Base-by-base conservation (phyloP, 64 coral and sea anemone genomes). In the Montipora capricornis region DNA sequence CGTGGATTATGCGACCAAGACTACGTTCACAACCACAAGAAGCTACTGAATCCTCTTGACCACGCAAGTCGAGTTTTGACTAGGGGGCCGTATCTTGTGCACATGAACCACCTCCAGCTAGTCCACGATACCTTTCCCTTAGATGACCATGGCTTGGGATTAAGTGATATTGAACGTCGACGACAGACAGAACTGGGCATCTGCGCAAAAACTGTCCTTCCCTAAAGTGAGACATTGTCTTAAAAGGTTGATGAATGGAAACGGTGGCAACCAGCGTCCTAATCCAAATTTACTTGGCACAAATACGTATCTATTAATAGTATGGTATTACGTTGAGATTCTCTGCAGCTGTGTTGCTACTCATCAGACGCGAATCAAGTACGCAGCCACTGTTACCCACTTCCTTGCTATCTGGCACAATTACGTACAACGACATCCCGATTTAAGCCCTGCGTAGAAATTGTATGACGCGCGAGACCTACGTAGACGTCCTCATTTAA, bases 401-500 rank as follows among this genome's bases (percentile, higher is more conserved):
- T 80, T 90, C 24, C 61, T 88, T 4, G 92, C 58, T 44, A 88
- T 93, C 8, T 93, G 92, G 83, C 92, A 81, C 20, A 81, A 93
- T 19, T 93, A 68, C 19, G n/a, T 87, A 8, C 49, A 79, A 13
- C 53, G 74, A 7, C 14, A 80, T 78, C 17, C 47, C 24, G 8
- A 14, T 14, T 37, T 87, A 2, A 87, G 3, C 8, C 13, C 13
- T 87, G 5, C 20, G 51, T 3, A 82, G 26, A 12, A 87, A 93
- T 51, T 93, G 87, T 45, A 88, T 93, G n/a, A 80, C 84, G 52
- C 69, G 75, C 45, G 83, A 93, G 49, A 93, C 91, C 1, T 93
- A 93, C 83, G 14, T 12, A 8, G 91, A 93, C 19, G 62, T 88
- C 8, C 13, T 93, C 29, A 20, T 88, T 1, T 93, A 77, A 0